Evolutionary conservation across 35 echinoderm and acorn worm genomes (phyloP), one percentile per base, ranked within the genome.

Genomic region (Apostichopus japonicus): DNA sequence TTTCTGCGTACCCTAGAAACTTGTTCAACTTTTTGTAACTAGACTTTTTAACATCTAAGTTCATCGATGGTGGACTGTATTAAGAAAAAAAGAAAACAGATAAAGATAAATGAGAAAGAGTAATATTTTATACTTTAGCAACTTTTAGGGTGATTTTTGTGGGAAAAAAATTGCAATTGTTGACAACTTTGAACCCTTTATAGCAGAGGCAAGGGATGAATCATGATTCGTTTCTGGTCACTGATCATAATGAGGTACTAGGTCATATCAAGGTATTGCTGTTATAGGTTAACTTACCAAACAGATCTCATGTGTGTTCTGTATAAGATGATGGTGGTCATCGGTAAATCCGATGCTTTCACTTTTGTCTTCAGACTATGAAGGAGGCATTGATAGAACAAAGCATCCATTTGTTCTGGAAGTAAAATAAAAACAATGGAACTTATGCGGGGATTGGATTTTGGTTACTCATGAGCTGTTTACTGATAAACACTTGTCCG

Each of bases 21-120:
- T 96, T 99, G 77, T 94, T 95, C 54, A 99, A 78, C 59, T 96
- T 99, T 92, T 99, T 99, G 92, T 94, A 99, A 87, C 97, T 99
- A 0, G 97, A 93, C 56, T 99, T 99, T 90, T 96, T 99, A 24
- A 99, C 78, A 58, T 99, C 97, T 57, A 99, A 76, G 16, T 65
- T 94, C 77, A 96, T 88, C 53, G 90, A 83, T 23, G 90, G 87
- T 89, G 97, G 97, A 92, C 97, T 99, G 75, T 53, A 53, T 16
- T 11, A 10, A 27, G 75, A 1, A 52, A 5, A 72, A 22, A 90
- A 14, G 33, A 11, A 77, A 24, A 93, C 19, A 78, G 17, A 62
- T 61, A 61, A 10, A 44, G 33, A 44, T 44, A 44, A 44, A 44
- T 44, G 33, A 44, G 33, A 44, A 44, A 44, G 2, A 44, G 2